Conservation (phyloP, 2,113 vertebrate species). For the Eulacestoma nigropectus region DNA sequence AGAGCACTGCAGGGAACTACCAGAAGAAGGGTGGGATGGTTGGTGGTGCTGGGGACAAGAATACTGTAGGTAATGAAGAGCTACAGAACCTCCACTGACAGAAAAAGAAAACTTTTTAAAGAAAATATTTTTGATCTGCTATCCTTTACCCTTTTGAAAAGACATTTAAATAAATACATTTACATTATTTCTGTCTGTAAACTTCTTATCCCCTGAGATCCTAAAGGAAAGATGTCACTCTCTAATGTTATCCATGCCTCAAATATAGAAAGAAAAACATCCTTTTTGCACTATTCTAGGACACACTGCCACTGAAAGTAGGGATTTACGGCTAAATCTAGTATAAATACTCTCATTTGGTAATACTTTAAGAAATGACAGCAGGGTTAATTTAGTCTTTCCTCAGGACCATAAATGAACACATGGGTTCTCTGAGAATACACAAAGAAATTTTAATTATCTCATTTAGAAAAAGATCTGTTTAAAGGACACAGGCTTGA, state of each 20-base stretch:
- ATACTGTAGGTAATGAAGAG: neutral
- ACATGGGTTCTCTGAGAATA: neutral
- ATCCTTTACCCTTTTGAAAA: neutral
- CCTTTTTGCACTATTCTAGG: constrained; percentile 7
- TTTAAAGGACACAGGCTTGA: neutral
- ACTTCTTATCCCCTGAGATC: neutral
- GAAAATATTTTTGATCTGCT: neutral
- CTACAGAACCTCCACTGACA: neutral
- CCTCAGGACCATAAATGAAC: neutral
- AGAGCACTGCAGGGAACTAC: neutral
- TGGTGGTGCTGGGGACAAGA: neutral
- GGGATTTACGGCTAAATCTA: neutral
- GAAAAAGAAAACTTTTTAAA: neutral
- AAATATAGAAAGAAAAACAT: constrained; percentile 13
- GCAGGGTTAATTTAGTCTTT: neutral
- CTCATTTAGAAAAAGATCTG: neutral
- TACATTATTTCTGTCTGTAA: neutral
- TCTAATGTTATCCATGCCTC: neutral
- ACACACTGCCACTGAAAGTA: neutral
- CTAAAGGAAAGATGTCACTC: neutral
- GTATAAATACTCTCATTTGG: constrained; percentile 12
- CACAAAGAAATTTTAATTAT: neutral
- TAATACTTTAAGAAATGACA: constrained; percentile 13
- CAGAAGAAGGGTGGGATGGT: neutral
- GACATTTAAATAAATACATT: neutral